A percentile compares a stretch with the other conserved stretches of the same genome.
Conservation (phyloP, 2,888 invertebrate species). For the Pterobdella sp. region DNA sequence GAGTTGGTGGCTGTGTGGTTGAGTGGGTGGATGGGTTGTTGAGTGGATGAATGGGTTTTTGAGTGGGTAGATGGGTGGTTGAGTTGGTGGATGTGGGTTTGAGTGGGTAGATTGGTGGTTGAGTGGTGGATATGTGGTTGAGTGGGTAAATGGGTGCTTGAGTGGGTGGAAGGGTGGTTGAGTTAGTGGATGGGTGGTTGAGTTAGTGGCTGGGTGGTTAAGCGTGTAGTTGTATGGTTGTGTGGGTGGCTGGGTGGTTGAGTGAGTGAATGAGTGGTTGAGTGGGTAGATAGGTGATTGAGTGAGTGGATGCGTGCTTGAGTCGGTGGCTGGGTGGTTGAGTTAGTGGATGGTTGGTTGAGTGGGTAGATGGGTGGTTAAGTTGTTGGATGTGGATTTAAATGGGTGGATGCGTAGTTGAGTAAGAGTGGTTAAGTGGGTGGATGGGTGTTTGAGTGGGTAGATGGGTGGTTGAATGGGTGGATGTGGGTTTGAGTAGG, state of each 20-base stretch:
- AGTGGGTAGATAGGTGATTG: slow-evolving; percentile 37
- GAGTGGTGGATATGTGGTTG: neutral
- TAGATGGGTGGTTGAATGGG: neutral
- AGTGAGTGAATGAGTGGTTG: neutral
- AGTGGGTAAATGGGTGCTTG: no score
- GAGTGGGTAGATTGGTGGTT: no score
- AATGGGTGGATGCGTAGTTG: no score
- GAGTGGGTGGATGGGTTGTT: neutral
- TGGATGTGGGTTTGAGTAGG: no score
- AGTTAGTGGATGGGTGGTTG: neutral
- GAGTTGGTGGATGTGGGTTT: neutral
- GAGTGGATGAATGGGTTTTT: neutral
- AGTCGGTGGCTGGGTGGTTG: slow-evolving; percentile 45
- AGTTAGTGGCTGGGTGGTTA: slow-evolving; percentile 39
- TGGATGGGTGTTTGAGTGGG: neutral
- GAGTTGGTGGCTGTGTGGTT: slow-evolving; percentile 39
- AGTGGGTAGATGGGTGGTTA: neutral
- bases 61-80: neutral
- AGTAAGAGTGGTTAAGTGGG: slow-evolving; percentile 50
- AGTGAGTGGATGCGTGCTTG: slow-evolving; percentile 47
- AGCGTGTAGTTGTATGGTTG: slow-evolving; percentile 48
- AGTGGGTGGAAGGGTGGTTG: neutral
- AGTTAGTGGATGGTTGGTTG: neutral
- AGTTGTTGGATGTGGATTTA: no score
- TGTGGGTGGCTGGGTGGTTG: slow-evolving; percentile 42